Conservation (phyloP, 1,140 invertebrate genomes). For the Euschistus heros region DNA sequence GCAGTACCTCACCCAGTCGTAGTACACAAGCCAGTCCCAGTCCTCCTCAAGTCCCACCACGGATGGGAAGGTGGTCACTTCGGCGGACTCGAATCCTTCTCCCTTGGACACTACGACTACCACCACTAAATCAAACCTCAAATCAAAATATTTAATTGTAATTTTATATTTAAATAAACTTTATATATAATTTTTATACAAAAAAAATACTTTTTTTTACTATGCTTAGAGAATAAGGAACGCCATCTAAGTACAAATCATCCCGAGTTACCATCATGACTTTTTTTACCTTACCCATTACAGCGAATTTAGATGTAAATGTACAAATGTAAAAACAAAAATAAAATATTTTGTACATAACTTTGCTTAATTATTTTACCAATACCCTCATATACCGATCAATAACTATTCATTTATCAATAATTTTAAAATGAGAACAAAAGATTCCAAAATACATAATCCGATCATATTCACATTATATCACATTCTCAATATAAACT, state of each 20-base stretch:
- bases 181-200: slow-evolving; percentile 5
- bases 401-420: too few species aligned
- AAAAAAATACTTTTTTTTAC: background rate
- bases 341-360: too few species aligned
- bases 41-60: slow-evolving; percentile 37
- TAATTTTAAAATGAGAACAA: too few species aligned
- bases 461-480: too few species aligned
- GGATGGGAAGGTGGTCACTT: background rate
- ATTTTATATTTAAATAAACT: slow-evolving; percentile 6
- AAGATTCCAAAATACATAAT: too few species aligned
- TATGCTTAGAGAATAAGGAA: background rate
- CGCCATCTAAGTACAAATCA: slow-evolving; percentile 7
- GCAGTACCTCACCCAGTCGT: slow-evolving; percentile 45
- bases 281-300: too few species aligned
- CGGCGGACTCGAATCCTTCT: background rate
- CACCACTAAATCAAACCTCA: slow-evolving; percentile 7
- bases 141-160: slow-evolving; percentile 10
- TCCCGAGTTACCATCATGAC: slow-evolving; percentile 3
- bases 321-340: too few species aligned
- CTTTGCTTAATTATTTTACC: too few species aligned
- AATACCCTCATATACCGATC: too few species aligned
- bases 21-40: slow-evolving; percentile 49
- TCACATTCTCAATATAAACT: too few species aligned
- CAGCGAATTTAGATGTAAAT: too few species aligned
- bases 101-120: slow-evolving; percentile 1